A percentile compares a stretch with the other conserved stretches of the same genome.
Conservation (phyloP, 53 echinoderm and acorn worm species). For the Temnopleurus reevesii region DNA sequence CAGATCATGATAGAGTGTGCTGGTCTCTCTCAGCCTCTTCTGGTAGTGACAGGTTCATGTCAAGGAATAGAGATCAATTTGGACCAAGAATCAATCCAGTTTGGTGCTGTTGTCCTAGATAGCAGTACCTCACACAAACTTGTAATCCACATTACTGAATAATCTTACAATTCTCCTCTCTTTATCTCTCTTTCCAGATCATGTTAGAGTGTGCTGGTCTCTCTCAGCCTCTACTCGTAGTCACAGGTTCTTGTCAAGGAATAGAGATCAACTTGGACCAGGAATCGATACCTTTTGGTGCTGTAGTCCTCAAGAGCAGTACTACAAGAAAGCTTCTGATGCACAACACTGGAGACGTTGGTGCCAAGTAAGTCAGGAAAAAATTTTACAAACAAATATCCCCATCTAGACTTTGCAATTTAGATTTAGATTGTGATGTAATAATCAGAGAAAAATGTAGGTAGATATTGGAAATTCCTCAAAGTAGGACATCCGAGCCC, state of each 20-base stretch:
- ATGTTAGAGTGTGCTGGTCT: conserved; percentile 99
- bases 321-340: conserved; percentile 96
- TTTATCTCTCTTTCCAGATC: conserved; percentile 63
- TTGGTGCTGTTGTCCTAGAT: conserved; percentile 92
- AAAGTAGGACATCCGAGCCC: too few species aligned
- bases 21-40: conserved; percentile 93
- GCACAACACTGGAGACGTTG: conserved; percentile 97
- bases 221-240: conserved; percentile 93
- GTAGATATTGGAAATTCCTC: too few species aligned
- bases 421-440: too few species aligned
- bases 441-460: too few species aligned
- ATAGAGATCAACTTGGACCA: conserved; percentile 98
- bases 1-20: conserved; percentile 99
- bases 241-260: conserved; percentile 96
- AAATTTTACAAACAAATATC: too few species aligned
- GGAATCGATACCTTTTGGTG: conserved; percentile 98
- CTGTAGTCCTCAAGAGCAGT: conserved; percentile 91
- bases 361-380: conserved; percentile 77
- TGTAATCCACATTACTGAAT: conserved; percentile 90
- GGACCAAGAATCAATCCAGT: conserved; percentile 98
- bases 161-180: not conserved
- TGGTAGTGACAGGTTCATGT: conserved; percentile 93
- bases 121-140: conserved; percentile 95
- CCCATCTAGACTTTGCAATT: too few species aligned
- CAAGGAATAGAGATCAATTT: conserved; percentile 98